A percentile compares a stretch with the other conserved stretches of the same genome.
phyloP scores from a whole-genome alignment of 2,888 invertebrate species.

The Lordiphosa fenestrarum region DNA sequence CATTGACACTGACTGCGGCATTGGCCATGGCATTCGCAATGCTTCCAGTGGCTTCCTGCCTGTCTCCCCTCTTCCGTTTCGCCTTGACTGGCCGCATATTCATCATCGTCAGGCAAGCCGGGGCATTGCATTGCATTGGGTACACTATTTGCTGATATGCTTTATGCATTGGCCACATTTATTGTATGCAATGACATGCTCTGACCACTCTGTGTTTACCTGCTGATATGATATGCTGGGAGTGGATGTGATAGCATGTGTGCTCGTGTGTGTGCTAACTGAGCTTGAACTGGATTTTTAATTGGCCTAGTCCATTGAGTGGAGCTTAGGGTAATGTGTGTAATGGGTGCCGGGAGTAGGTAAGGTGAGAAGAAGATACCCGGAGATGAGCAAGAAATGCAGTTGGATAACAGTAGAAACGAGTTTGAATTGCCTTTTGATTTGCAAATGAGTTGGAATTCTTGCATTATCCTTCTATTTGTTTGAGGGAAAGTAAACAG shows the following conservation, averaged over 20 bases:
- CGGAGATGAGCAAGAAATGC: conserved; percentile 2
- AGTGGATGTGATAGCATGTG: background rate
- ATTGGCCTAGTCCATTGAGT: conserved; percentile 43
- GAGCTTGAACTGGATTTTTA: conserved; percentile 38
- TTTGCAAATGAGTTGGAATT: conserved; percentile 17
- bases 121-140: background rate
- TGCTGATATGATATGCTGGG: conserved; percentile 3
- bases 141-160: conserved; percentile 16
- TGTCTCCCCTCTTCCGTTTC: conserved; percentile 10
- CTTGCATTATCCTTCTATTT: conserved; percentile 6
- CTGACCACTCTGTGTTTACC: conserved; percentile 10
- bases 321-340: conserved; percentile 12
- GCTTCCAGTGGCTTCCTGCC: conserved; percentile 35
- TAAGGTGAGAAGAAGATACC: conserved; percentile 7
- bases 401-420: conserved; percentile 33
- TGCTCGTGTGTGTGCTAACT: conserved; percentile 13
- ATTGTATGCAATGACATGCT: conserved; percentile 18
- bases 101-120: conserved; percentile 18
- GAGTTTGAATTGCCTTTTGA: conserved; percentile 26
- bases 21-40: conserved; percentile 53
- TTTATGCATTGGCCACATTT: conserved; percentile 21
- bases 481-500: conserved; percentile 8
- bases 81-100: conserved; percentile 23
- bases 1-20: conserved; percentile 56
- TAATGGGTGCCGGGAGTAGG: background rate